Base-by-base conservation (phyloP, 2,888 invertebrate species). In the Lottia scabra region DNA sequence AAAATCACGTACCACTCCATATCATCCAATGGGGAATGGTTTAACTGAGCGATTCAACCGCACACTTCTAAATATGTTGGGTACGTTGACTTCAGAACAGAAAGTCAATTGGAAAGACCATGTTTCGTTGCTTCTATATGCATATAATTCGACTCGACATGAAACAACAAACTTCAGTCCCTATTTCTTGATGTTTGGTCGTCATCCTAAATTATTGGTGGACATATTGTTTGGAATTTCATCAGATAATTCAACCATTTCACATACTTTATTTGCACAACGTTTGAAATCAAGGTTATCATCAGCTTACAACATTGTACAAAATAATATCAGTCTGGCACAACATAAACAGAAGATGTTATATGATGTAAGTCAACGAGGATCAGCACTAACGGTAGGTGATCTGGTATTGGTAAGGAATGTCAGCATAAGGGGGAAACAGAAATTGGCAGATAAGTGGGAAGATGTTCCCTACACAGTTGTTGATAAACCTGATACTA, bases 151-250 rank as follows among this genome's bases (percentile, higher is more conserved):
- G 26, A 71, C 73, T 10, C 63, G n/a, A 45, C 63, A 67, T 72
- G 77, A 74, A 26, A 19, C 74, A 4, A 78, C 75, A 6, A 70
- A 71, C 0, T 74, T 38, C 23, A 69, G 70, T 12, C 75, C 72
- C 8, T 74, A 71, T 62, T 75, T 67, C 46, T 27, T 78, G 0
- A 71, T 78, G 70, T 76, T 72, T 67, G 76, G 77, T 27, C 43
- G 76, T 15, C 27, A 66, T 19, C 78, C 74, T 4, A 66, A 69
- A 10, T 64, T 78, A 27, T 77, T 74, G 6, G 64, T 73, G 6
- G 79, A 77, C 43, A 23, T 70, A 19, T 46, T 65, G 10, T 75
- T 78, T 65, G 65, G 56, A 23, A 43, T 44, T 19, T 27, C 19
- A 68, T 26, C 64, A 16, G 38, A 27, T n/a, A 19, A 1, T n/a